These are phyloP conservation scores for Oscheius sp. DNA, from an alignment of 2,888 invertebrate species.

Conservation along the genomic window DNA sequence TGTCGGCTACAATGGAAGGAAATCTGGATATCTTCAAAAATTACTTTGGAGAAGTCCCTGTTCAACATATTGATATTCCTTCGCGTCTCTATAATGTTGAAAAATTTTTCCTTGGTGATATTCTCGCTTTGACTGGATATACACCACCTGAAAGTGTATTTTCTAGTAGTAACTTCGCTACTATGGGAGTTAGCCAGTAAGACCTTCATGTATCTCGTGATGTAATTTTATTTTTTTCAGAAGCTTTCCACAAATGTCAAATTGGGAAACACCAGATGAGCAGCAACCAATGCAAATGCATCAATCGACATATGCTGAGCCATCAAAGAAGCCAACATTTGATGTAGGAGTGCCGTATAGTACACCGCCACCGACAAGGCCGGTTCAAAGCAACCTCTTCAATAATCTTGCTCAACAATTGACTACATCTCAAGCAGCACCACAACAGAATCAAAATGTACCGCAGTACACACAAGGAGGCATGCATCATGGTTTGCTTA, in stretches of 20 bases:
- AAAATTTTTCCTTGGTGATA: conserved; percentile 62
- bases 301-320: neutral
- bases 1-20: conserved; percentile 87
- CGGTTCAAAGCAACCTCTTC: neutral
- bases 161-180: neutral
- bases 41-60: conserved; percentile 82
- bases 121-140: conserved; percentile 67
- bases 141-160: conserved; percentile 43
- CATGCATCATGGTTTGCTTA: conserved; percentile 10
- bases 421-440: neutral
- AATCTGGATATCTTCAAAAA: conserved; percentile 85
- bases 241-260: conserved; percentile 6
- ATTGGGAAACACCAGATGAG: neutral
- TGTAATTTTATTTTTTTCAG: no score
- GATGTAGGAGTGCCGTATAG: neutral
- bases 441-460: conserved; percentile 4
- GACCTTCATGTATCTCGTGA: no score
- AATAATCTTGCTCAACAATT: conserved; percentile 5
- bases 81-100: conserved; percentile 65
- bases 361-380: neutral
- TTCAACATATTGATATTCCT: conserved; percentile 80
- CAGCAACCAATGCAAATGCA: neutral
- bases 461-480: neutral
- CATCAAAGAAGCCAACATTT: neutral
- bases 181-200: neutral